A percentile compares a stretch with the other conserved stretches of the same genome.
phyloP scores from a whole-genome alignment of 1,140 invertebrate genomes.

The Portunus trituberculatus region DNA sequence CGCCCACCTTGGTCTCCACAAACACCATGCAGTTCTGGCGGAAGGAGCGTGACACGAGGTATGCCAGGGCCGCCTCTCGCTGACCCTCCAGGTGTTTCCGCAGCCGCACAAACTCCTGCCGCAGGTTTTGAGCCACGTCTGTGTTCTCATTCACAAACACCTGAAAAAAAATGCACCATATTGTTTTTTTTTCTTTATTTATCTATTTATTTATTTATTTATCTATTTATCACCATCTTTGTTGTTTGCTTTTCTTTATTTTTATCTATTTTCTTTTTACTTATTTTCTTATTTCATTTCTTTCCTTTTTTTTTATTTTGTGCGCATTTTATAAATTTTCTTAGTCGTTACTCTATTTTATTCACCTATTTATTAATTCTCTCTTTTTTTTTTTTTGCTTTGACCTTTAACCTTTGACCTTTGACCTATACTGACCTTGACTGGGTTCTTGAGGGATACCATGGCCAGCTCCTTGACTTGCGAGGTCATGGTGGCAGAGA shows the following conservation, averaged over 20 bases:
- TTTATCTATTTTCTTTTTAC: too few species aligned
- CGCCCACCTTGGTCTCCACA: constrained; percentile 93
- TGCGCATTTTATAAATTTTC: too few species aligned
- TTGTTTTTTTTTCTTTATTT: not conserved
- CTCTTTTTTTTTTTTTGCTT: too few species aligned
- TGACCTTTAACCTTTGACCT: too few species aligned
- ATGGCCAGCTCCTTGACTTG: constrained; percentile 95
- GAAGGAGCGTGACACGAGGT: constrained; percentile 96
- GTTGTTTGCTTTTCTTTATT: too few species aligned
- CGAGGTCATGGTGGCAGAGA: constrained; percentile 99
- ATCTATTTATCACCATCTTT: too few species aligned
- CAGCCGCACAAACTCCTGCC: constrained; percentile 97
- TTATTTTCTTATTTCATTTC: too few species aligned
- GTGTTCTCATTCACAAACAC: constrained; percentile 96
- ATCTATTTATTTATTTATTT: too few species aligned
- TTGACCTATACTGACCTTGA: constrained; percentile 85
- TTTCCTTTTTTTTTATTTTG: too few species aligned
- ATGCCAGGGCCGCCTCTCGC: constrained; percentile 93
- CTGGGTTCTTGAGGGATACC: constrained; percentile 94
- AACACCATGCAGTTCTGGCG: constrained; percentile 95
- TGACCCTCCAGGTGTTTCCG: constrained; percentile 91
- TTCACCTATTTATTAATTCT: too few species aligned
- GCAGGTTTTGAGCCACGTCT: constrained; percentile 95
- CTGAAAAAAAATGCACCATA: constrained; percentile 42
- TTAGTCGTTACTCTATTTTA: too few species aligned